These are phyloP conservation scores for Nemapogon koenigi DNA, from an alignment of 2,888 invertebrate species.

Conservation along the genomic window DNA sequence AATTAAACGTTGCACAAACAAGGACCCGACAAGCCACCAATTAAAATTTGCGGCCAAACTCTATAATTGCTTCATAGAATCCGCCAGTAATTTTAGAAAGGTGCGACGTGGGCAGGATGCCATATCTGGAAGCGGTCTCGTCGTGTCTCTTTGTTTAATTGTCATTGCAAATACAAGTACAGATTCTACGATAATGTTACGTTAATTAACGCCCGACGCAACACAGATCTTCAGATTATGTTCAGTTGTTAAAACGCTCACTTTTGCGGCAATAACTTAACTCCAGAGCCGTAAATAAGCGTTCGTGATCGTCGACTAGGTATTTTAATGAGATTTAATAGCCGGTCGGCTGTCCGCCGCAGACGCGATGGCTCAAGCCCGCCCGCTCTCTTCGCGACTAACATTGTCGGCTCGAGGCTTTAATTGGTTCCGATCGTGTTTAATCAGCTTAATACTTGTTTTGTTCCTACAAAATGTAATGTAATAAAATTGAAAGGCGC, in stretches of 20 bases:
- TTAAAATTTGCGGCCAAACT: slow-evolving; percentile 9
- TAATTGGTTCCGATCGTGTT: slow-evolving; percentile 52
- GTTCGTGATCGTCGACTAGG: slow-evolving; percentile 46
- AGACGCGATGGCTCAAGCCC: slow-evolving; percentile 19
- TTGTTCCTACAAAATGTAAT: slow-evolving; percentile 15
- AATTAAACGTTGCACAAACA: slow-evolving; percentile 21
- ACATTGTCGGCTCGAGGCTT: slow-evolving; percentile 42
- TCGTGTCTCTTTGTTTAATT: slow-evolving; percentile 21
- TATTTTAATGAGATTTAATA: slow-evolving; percentile 56
- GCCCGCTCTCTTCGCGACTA: too few species aligned
- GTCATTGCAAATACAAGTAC: slow-evolving; percentile 24
- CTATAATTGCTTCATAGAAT: slow-evolving; percentile 13
- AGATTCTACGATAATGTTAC: slow-evolving; percentile 43
- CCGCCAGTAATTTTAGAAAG: slow-evolving; percentile 19
- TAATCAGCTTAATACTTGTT: slow-evolving; percentile 47
- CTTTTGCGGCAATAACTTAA: slow-evolving; percentile 40
- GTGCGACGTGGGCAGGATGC: slow-evolving; percentile 17
- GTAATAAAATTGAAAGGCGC: slow-evolving; percentile 4
- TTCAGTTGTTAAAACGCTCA: slow-evolving; percentile 30
- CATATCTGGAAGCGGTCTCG: slow-evolving; percentile 17
- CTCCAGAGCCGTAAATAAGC: slow-evolving; percentile 39
- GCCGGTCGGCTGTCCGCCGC: slow-evolving; percentile 24
- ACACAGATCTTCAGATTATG: slow-evolving; percentile 29
- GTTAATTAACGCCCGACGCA: slow-evolving; percentile 41
- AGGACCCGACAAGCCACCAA: slow-evolving; percentile 13